Evolutionary conservation across 2,113 vertebrate species (phyloP).

Genomic region (Tenrec ecaudatus): DNA sequence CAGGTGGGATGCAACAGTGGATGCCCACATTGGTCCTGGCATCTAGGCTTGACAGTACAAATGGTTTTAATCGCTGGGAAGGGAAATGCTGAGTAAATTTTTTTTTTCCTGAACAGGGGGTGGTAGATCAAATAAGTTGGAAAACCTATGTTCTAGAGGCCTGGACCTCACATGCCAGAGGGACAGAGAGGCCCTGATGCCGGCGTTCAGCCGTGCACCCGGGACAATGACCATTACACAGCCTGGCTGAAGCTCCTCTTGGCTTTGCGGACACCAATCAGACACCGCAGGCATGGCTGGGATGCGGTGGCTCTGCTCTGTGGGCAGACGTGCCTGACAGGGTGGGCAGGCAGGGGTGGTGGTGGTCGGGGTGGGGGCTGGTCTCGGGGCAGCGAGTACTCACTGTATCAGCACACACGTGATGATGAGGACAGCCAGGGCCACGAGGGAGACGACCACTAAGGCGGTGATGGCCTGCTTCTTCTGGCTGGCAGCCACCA

Average conservation of each 20-base stretch:
- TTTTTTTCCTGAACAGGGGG: too few species aligned
- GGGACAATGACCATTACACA: too few species aligned
- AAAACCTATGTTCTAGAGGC: too few species aligned
- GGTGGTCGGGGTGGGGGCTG: too few species aligned
- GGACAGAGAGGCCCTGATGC: too few species aligned
- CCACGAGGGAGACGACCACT: conserved; percentile 93
- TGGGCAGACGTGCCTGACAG: neutral
- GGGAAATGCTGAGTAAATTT: too few species aligned
- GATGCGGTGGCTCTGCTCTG: neutral
- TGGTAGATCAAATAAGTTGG: too few species aligned
- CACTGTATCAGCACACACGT: conserved; percentile 94
- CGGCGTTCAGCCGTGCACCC: neutral
- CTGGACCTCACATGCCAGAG: neutral
- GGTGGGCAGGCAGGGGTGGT: neutral
- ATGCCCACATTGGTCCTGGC: too few species aligned
- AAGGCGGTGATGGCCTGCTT: conserved; percentile 93
- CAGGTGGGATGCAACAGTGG: too few species aligned
- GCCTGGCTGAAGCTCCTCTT: neutral
- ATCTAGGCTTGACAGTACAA: too few species aligned
- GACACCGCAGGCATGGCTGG: neutral
- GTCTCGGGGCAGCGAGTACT: conserved; percentile 79
- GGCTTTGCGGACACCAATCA: neutral
- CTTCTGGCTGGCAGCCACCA: conserved; percentile 95
- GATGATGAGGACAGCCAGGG: conserved; percentile 90
- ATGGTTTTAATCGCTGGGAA: too few species aligned